Evolutionary conservation across 2,797 vertebrate species (phyloP).

Genomic region (Triplophysa bombifrons): DNA sequence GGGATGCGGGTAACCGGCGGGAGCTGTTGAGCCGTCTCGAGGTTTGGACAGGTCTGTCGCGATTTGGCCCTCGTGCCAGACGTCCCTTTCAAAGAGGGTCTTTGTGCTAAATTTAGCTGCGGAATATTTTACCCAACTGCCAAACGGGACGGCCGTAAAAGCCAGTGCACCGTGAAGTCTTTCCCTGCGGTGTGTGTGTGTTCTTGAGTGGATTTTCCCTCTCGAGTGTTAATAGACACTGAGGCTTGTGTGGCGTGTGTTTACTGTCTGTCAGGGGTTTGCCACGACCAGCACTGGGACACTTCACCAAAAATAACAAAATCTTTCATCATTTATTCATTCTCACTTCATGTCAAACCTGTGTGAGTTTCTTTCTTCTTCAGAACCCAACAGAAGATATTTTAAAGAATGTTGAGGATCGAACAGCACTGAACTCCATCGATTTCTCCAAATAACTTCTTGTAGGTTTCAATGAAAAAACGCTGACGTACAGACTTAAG

Average conservation of each 20-base stretch:
- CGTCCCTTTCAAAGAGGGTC: conserved; percentile 30
- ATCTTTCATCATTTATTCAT: too few relatives aligned
- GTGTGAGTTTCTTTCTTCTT: too few relatives aligned
- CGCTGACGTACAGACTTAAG: too few relatives aligned
- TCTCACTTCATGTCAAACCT: too few relatives aligned
- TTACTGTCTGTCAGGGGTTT: too few relatives aligned
- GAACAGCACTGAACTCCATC: too few relatives aligned
- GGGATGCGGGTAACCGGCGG: conserved; percentile 2
- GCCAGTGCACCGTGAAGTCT: conserved; percentile 38
- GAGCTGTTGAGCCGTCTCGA: conserved; percentile 12
- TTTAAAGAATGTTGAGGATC: too few relatives aligned
- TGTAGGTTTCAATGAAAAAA: too few relatives aligned
- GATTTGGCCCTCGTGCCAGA: conserved; percentile 34
- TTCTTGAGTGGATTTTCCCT: background rate
- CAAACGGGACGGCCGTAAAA: conserved; percentile 34
- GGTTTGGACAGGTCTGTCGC: conserved; percentile 17
- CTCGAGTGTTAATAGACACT: conserved; percentile 16
- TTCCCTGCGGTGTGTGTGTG: conserved; percentile 6
- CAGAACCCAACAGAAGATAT: too few relatives aligned
- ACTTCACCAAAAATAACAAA: too few relatives aligned
- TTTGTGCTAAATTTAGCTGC: conserved; percentile 47
- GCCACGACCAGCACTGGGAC: too few relatives aligned
- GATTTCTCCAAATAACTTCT: too few relatives aligned
- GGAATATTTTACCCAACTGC: conserved; percentile 46
- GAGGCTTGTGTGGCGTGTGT: background rate